Percentiles rank a stretch among this genome's conserved stretches.
These are phyloP conservation scores for Athene cunicularia DNA, from an alignment of 2,113 vertebrate species.

Conservation along the genomic window DNA sequence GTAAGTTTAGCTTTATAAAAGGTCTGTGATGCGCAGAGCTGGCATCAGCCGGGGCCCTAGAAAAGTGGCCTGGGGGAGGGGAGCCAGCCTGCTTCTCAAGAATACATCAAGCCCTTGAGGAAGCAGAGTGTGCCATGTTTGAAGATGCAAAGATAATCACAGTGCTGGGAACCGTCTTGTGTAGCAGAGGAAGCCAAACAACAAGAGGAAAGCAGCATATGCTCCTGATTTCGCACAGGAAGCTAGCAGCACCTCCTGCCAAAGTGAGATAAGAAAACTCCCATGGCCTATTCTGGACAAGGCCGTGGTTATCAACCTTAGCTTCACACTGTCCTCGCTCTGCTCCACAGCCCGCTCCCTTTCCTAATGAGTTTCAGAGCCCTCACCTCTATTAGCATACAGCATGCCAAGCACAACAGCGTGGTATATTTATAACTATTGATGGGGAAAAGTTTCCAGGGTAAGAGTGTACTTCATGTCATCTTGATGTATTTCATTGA, in stretches of 20 bases:
- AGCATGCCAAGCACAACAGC: constrained; percentile 76
- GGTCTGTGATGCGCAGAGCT: constrained; percentile 35
- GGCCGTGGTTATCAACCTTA: constrained; percentile 86
- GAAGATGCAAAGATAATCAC: constrained; percentile 99
- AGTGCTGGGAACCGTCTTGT: constrained; percentile 99
- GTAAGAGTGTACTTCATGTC: constrained; percentile 73
- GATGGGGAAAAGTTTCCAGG: constrained; percentile 67
- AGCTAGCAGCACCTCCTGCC: constrained; percentile 96
- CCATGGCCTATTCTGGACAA: constrained; percentile 93
- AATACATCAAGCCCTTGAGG: constrained; percentile 99
- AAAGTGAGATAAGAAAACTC: constrained; percentile 97
- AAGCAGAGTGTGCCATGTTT: constrained; percentile 99
- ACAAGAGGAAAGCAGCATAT: constrained; percentile 96
- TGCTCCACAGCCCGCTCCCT: constrained; percentile 65
- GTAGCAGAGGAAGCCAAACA: constrained; percentile 98
- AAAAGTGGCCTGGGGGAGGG: constrained; percentile 63
- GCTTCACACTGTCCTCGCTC: constrained; percentile 79
- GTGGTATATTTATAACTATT: constrained; percentile 79
- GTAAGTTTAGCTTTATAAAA: constrained; percentile 52
- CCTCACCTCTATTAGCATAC: constrained; percentile 70
- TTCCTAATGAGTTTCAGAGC: constrained; percentile 76
- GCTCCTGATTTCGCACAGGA: constrained; percentile 99
- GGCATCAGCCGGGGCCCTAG: constrained; percentile 18
- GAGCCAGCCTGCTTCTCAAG: constrained; percentile 76
- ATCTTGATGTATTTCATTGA: constrained; percentile 66